Evolutionary conservation across 2,797 vertebrate species (phyloP), one percentile per base, ranked within the genome.

Genomic region (Protosalanx chinensis): DNA sequence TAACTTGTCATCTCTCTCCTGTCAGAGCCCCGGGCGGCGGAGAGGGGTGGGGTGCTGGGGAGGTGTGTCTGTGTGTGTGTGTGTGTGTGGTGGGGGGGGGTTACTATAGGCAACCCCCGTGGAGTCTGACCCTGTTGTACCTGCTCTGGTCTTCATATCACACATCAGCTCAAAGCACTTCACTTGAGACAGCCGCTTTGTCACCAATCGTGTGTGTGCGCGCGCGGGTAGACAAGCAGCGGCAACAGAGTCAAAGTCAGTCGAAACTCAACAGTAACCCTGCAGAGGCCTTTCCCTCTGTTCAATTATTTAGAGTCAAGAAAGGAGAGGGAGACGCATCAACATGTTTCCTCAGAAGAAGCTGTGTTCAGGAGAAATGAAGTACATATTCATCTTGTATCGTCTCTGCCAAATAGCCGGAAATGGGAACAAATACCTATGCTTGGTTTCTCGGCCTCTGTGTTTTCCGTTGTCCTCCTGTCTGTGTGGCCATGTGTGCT

Each of bases 221-320:
- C 15, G 7, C 13, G 62, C n/a, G 33, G 64, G 29, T 30, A 86
- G 80, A 79, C 73, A 81, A 75, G 71, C 77, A 77, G 82, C 79
- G 80, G 71, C 83, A 88, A 81, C 82, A 84, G 82, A 89, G 80
- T 79, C 77, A 88, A 88, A 87, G 79, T 82, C 75, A 32, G 86
- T 83, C 76, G 87, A 91, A 89, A 85, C 88, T 90, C 83, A 84
- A 90, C 87, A 89, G 87, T 84, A 91, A 91, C 84, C 88, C 90
- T 86, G 83, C 81, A 79, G 90, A 92, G 90, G 88, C 88, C 88
- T 86, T 84, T 79, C 72, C 76, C 79, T 86, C 87, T 92, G 81
- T 90, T 93, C 87, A 93, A 93, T 93, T 92, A 93, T 92, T 93
- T 91, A 92, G 84, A 89, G 84, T 89, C 81, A 84, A 88, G 89